phyloP scores from a whole-genome alignment of 1,140 invertebrate species.

The Dufourea novaeangliae region DNA sequence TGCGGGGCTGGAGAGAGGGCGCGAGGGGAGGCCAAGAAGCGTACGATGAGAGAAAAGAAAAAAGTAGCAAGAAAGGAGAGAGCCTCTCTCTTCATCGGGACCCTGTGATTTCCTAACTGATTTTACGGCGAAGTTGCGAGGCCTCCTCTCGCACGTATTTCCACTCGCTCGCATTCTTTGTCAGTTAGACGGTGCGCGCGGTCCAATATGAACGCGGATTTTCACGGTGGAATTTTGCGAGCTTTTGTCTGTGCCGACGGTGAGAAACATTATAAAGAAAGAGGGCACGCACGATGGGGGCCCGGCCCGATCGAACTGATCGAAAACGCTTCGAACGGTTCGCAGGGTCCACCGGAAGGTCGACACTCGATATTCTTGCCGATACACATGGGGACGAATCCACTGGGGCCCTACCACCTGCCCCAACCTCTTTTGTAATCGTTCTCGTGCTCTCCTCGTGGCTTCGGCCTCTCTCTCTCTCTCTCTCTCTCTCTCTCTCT shows the following conservation, averaged over 20 bases:
- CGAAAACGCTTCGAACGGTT: conserved; percentile 61
- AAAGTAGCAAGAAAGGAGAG: conserved; percentile 6
- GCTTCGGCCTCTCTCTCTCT: background rate
- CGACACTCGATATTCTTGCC: conserved; percentile 61
- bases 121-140: conserved; percentile 72
- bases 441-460: conserved; percentile 32
- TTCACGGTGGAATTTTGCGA: conserved; percentile 71
- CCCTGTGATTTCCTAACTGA: conserved; percentile 77
- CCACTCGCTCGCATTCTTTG: conserved; percentile 20
- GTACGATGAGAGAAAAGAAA: too few species aligned
- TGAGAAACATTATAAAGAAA: conserved; percentile 75
- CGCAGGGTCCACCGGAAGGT: conserved; percentile 41
- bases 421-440: conserved; percentile 52
- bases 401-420: conserved; percentile 56
- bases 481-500: too few species aligned
- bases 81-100: conserved; percentile 65
- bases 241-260: conserved; percentile 75
- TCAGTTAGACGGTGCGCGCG: conserved; percentile 20
- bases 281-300: conserved; percentile 62
- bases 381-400: conserved; percentile 35
- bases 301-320: conserved; percentile 71
- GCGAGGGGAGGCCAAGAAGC: conserved; percentile 8
- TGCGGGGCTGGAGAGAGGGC: conserved; percentile 33
- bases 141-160: conserved; percentile 48
- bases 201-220: conserved; percentile 66